phyloP scores from a whole-genome alignment of 2,888 invertebrate genomes.

The Plemyria rubiginata region DNA sequence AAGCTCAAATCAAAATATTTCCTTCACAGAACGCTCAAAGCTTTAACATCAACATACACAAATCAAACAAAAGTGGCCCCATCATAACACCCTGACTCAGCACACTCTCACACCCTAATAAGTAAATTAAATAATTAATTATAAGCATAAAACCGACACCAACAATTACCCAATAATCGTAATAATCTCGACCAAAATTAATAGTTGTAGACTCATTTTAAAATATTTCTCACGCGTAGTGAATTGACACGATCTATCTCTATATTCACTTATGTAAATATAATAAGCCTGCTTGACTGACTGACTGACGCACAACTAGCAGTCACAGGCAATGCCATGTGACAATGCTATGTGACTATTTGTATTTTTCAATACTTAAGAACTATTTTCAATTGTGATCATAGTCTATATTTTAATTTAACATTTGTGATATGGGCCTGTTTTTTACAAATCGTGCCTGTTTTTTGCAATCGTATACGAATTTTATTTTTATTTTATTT shows the following conservation, averaged over 20 bases:
- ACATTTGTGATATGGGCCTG: too few relatives aligned
- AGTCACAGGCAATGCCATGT: too few relatives aligned
- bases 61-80: slow-evolving; percentile 42
- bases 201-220: slow-evolving; percentile 69
- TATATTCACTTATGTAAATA: not conserved
- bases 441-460: too few relatives aligned
- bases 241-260: slow-evolving; percentile 69
- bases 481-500: too few relatives aligned
- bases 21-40: not conserved
- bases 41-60: slow-evolving; percentile 17
- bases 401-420: too few relatives aligned
- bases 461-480: too few relatives aligned
- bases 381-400: too few relatives aligned
- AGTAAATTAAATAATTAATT: slow-evolving; percentile 75
- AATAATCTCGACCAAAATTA: slow-evolving; percentile 71
- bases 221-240: slow-evolving; percentile 77
- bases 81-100: slow-evolving; percentile 61
- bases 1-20: not conserved
- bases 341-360: too few relatives aligned
- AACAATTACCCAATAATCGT: slow-evolving; percentile 77
- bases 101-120: slow-evolving; percentile 64
- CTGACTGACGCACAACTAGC: not conserved
- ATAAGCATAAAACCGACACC: slow-evolving; percentile 69
- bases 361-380: too few relatives aligned
- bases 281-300: not conserved